Evolutionary conservation across 2,113 vertebrate species (phyloP).

Genomic region (Esox niger): DNA sequence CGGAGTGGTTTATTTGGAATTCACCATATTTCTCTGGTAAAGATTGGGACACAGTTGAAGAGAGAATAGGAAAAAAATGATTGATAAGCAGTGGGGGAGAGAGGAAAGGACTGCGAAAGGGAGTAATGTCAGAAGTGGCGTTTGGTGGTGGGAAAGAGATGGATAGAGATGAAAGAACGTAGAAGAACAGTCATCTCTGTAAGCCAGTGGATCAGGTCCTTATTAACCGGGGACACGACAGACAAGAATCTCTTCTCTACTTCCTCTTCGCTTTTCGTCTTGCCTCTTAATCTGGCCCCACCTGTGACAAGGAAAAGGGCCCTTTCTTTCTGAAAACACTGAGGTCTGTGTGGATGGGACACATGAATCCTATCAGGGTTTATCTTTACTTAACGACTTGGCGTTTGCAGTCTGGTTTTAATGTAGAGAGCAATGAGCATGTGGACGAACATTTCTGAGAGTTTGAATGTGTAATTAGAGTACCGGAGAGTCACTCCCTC

Average conservation of each 20-base stretch:
- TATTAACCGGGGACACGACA: conserved; percentile 26
- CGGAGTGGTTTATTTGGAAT: too few relatives aligned
- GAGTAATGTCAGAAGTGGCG: background rate
- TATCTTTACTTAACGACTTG: background rate
- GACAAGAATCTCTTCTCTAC: conserved; percentile 26
- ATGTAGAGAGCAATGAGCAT: background rate
- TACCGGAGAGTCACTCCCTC: too few relatives aligned
- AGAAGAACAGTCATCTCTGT: conserved; percentile 8
- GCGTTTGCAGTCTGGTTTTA: background rate
- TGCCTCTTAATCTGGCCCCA: conserved; percentile 21
- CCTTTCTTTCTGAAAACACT: conserved; percentile 13
- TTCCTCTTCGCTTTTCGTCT: background rate
- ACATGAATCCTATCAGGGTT: conserved; percentile 3
- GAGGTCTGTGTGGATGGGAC: conserved; percentile 3
- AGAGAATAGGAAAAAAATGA: background rate
- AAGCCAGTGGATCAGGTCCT: conserved; percentile 38
- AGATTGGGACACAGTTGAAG: background rate
- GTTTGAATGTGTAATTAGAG: too few relatives aligned
- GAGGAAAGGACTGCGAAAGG: background rate
- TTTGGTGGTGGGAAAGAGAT: background rate
- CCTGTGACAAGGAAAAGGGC: conserved; percentile 4
- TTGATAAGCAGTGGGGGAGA: background rate
- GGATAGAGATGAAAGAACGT: background rate
- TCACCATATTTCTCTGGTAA: too few relatives aligned
- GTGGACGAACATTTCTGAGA: too few relatives aligned